Percentiles rank a stretch among this genome's conserved stretches.
Conservation (phyloP, 2,888 invertebrate genomes). For the Sinelater perroti region DNA sequence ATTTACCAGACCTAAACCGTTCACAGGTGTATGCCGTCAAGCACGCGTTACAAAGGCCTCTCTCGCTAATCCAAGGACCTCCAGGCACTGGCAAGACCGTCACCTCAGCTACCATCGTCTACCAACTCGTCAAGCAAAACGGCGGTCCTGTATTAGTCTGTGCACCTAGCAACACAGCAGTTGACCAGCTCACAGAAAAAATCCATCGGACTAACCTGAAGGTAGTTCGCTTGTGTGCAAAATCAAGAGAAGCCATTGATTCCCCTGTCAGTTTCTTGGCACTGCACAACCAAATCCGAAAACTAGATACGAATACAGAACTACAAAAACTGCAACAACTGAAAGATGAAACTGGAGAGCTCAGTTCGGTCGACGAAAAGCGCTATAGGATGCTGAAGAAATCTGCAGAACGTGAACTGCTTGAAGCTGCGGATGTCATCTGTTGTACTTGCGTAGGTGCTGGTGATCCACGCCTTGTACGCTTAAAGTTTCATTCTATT, state of each 20-base stretch:
- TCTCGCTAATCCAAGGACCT: constrained; percentile 96
- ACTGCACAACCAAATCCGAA: constrained; percentile 95
- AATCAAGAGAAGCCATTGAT: constrained; percentile 97
- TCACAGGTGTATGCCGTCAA: constrained; percentile 99
- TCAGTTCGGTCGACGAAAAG: constrained; percentile 95
- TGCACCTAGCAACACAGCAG: constrained; percentile 99
- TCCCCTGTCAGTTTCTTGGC: constrained; percentile 97
- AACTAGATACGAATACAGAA: constrained; percentile 92
- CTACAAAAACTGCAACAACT: constrained; percentile 94
- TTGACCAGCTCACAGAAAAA: constrained; percentile 98
- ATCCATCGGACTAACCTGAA: constrained; percentile 97
- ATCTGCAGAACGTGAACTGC: constrained; percentile 86
- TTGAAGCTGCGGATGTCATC: constrained; percentile 97
- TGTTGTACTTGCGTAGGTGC: constrained; percentile 99
- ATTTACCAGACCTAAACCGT: constrained; percentile 96
- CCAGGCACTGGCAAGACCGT: constrained; percentile 99
- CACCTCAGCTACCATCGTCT: constrained; percentile 98
- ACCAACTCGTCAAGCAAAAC: constrained; percentile 94
- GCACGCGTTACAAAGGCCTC: constrained; percentile 94
- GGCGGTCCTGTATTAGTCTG: constrained; percentile 96
- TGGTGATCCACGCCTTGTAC: constrained; percentile 92
- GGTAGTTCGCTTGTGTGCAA: constrained; percentile 93
- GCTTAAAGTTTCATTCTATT: constrained; percentile 95
- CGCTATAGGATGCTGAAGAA: constrained; percentile 91
- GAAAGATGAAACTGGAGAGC: constrained; percentile 97